phyloP scores from a whole-genome alignment of 2,888 invertebrate species.

The Sarcophaga variegata region DNA sequence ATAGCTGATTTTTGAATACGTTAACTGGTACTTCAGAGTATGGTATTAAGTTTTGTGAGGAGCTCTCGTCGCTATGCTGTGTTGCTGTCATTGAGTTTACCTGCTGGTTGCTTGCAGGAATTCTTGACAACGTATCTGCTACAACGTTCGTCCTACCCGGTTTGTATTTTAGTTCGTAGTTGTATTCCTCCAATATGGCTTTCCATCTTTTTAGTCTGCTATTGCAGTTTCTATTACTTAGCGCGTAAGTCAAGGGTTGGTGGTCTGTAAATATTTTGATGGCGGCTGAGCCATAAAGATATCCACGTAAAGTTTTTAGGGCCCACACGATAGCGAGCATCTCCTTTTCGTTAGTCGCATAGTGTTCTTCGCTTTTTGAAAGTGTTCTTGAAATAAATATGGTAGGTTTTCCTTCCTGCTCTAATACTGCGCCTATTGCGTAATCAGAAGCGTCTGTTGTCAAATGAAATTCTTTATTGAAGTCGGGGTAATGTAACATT shows the following conservation, averaged over 20 bases:
- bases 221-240: too few relatives aligned
- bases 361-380: background rate
- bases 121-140: too few relatives aligned
- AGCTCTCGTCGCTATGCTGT: background rate
- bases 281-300: background rate
- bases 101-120: too few relatives aligned
- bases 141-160: too few relatives aligned
- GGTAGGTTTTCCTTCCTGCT: slow-evolving; percentile 23
- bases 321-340: slow-evolving; percentile 46
- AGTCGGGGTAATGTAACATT: slow-evolving; percentile 6
- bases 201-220: too few relatives aligned
- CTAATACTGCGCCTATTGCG: background rate
- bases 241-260: too few relatives aligned
- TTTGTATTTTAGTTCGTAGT: too few relatives aligned
- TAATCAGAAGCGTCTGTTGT: background rate
- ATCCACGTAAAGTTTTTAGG: slow-evolving; percentile 13
- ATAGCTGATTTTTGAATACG: background rate
- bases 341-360: slow-evolving; percentile 10
- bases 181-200: too few relatives aligned
- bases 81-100: too few relatives aligned
- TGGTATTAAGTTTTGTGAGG: background rate
- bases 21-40: background rate
- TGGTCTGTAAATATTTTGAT: background rate
- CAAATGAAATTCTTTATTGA: background rate
- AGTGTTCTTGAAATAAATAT: slow-evolving; percentile 14